These are phyloP conservation scores for Parus major DNA, from an alignment of 2,113 vertebrate species.

Conservation along the genomic window DNA sequence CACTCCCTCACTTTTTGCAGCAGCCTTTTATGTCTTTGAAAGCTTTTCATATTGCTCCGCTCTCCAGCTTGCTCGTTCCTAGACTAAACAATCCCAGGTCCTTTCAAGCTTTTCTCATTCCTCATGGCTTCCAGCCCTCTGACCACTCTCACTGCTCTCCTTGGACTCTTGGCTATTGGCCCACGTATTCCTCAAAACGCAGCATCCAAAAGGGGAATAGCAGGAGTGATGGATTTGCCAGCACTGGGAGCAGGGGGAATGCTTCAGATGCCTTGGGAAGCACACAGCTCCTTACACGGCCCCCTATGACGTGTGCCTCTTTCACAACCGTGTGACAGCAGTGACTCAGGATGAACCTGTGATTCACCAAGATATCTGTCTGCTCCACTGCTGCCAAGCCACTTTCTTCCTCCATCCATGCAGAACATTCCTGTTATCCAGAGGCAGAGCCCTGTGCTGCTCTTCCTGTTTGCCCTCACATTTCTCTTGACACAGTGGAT, in stretches of 20 bases:
- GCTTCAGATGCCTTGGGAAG: not conserved
- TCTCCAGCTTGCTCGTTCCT: not conserved
- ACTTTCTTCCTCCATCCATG: not conserved
- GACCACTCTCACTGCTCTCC: not conserved
- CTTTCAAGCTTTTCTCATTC: conserved; percentile 31
- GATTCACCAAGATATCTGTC: not conserved
- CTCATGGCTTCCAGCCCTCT: conserved; percentile 16
- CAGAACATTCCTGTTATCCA: not conserved
- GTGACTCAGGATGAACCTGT: conserved; percentile 7
- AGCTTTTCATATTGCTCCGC: not conserved
- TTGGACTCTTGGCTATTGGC: not conserved
- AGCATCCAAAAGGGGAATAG: not conserved
- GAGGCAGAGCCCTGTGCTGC: not conserved
- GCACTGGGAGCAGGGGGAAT: not conserved
- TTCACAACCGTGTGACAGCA: not conserved
- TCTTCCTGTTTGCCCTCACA: not conserved
- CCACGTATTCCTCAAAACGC: not conserved
- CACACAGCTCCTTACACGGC: not conserved
- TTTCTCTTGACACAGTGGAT: not conserved
- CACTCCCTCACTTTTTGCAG: not conserved
- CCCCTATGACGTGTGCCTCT: not conserved
- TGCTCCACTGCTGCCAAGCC: not conserved
- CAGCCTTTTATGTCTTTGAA: conserved; percentile 33
- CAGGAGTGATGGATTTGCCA: fast-evolving
- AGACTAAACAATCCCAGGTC: conserved; percentile 53